These are phyloP conservation scores for Myodes glareolus DNA, from an alignment of 2,113 vertebrate genomes.

Conservation along the genomic window DNA sequence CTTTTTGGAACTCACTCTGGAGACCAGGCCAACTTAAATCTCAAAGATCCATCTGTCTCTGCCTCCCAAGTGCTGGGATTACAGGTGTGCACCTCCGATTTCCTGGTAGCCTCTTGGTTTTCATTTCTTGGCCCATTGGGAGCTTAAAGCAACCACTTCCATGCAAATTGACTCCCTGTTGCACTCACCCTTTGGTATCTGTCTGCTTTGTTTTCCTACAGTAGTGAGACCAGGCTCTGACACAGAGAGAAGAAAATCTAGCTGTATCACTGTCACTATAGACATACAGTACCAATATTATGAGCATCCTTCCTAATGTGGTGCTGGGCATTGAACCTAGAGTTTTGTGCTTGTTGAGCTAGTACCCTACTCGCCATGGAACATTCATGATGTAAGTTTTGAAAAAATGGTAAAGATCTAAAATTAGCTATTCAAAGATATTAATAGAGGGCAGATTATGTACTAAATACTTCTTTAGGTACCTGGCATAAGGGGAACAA, in stretches of 20 bases:
- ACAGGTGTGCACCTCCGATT: background rate
- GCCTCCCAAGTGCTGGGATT: background rate
- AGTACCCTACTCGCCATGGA: background rate
- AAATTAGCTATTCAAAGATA: background rate
- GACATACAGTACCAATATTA: too few species aligned
- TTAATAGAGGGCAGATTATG: background rate
- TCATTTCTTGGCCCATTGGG: background rate
- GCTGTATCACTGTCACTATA: background rate
- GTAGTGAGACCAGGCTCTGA: too few species aligned
- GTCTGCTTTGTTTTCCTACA: background rate
- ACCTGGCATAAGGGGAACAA: background rate
- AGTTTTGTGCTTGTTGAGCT: background rate
- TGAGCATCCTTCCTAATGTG: too few species aligned
- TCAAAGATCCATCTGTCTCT: background rate
- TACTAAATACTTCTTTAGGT: background rate
- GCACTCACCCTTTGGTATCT: background rate
- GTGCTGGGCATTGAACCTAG: background rate
- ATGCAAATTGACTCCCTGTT: background rate
- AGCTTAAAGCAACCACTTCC: background rate
- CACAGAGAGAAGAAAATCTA: background rate
- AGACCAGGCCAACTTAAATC: background rate
- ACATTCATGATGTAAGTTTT: background rate
- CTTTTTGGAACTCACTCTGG: background rate
- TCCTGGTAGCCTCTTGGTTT: background rate
- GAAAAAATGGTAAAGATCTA: background rate